phyloP scores from a whole-genome alignment of 2,888 invertebrate genomes.

The Julus scanicus region DNA sequence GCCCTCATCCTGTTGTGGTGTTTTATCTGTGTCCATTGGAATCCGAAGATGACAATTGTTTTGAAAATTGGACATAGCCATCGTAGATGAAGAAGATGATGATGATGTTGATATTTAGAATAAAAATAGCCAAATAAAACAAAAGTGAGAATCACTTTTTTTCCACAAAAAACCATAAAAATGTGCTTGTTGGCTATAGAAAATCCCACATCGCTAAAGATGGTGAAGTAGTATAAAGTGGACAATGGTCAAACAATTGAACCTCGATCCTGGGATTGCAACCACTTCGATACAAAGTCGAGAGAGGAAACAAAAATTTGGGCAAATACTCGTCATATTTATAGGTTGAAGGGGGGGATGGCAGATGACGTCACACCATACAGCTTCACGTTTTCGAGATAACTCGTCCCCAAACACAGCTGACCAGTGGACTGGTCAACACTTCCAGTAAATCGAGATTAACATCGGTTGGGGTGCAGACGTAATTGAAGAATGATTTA shows the following conservation, averaged over 20 bases:
- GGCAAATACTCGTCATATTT: not conserved
- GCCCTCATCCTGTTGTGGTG: not conserved
- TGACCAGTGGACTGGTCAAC: conserved; percentile 18
- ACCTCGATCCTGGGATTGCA: not conserved
- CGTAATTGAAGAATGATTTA: not conserved
- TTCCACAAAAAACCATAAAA: not conserved
- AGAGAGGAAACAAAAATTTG: conserved; percentile 19
- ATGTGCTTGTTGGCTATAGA: not conserved
- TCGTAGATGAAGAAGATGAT: not conserved
- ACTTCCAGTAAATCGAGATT: not conserved
- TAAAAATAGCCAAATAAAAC: not conserved
- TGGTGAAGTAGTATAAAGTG: too few species aligned
- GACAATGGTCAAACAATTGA: too few species aligned
- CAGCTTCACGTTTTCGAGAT: not conserved
- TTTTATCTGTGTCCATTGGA: not conserved
- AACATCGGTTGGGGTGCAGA: not conserved
- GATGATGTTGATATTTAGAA: not conserved
- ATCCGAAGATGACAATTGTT: conserved; percentile 3
- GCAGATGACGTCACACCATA: conserved; percentile 35
- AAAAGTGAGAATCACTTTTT: not conserved
- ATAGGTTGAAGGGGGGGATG: not conserved
- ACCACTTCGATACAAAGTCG: not conserved
- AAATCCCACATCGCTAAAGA: not conserved
- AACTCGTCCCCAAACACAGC: not conserved
- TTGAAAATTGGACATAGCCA: conserved; percentile 10